Evolutionary conservation across 1,140 invertebrate genomes (phyloP).

Genomic region (Drosophila micromelanica): DNA sequence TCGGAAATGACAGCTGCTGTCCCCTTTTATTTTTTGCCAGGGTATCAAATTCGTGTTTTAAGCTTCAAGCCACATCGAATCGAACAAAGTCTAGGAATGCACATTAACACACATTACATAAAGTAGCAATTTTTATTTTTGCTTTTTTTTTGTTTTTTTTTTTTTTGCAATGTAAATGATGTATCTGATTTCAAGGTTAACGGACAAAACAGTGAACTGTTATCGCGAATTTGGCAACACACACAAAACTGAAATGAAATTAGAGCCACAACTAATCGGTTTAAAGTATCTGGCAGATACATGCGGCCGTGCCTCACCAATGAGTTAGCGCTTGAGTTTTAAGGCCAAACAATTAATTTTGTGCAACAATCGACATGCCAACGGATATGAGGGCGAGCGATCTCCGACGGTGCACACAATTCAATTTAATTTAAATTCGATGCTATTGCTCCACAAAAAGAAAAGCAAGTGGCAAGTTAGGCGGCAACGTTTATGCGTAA

Average conservation of each 20-base stretch:
- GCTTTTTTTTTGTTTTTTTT: too few species aligned
- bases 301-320: conserved; percentile 13
- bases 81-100: conserved; percentile 30
- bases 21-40: not conserved
- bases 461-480: conserved; percentile 22
- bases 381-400: conserved; percentile 50
- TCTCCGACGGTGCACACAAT: conserved; percentile 38
- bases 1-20: not conserved
- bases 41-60: not conserved
- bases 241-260: conserved; percentile 48
- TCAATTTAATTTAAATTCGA: conserved; percentile 48
- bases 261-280: conserved; percentile 73
- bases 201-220: conserved; percentile 27
- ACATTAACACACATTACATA: conserved; percentile 52
- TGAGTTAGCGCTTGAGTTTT: conserved; percentile 44
- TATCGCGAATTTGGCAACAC: conserved; percentile 63
- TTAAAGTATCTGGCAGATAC: conserved; percentile 58
- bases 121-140: not conserved
- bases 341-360: conserved; percentile 73
- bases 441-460: conserved; percentile 13
- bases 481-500: not conserved
- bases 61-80: not conserved
- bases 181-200: conserved; percentile 47
- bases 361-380: conserved; percentile 55
- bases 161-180: conserved; percentile 7